These are phyloP conservation scores for Bruchidius siliquastri DNA, from an alignment of 2,888 invertebrate genomes.

Conservation along the genomic window DNA sequence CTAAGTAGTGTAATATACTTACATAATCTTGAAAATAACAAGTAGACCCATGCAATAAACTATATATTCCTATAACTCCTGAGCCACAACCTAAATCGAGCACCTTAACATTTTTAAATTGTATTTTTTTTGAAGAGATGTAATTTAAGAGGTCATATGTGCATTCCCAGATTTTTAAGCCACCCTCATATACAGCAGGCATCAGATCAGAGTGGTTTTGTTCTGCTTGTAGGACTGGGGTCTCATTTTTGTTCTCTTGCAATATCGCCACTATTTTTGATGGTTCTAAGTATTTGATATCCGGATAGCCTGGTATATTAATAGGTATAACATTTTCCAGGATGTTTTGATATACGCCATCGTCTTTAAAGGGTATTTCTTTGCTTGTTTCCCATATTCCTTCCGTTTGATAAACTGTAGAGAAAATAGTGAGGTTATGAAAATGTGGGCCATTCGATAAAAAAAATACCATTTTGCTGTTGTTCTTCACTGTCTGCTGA, in stretches of 20 bases:
- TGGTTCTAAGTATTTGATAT: conserved; percentile 50
- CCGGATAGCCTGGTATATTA: conserved; percentile 25
- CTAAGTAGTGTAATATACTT: too few relatives aligned
- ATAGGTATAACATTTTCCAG: conserved; percentile 15
- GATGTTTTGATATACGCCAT: conserved; percentile 16
- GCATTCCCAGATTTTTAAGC: conserved; percentile 95
- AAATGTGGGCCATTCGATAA: not conserved
- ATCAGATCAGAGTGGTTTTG: conserved; percentile 68
- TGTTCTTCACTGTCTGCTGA: conserved; percentile 14
- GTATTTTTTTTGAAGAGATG: conserved; percentile 48
- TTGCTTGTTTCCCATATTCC: conserved; percentile 18
- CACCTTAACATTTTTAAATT: conserved; percentile 55
- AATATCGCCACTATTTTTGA: conserved; percentile 39
- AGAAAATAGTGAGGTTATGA: not conserved
- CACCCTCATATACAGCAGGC: conserved; percentile 80
- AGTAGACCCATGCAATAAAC: conserved; percentile 60
- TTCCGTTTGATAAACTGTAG: not conserved
- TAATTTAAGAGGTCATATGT: conserved; percentile 74
- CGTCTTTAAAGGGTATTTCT: conserved; percentile 14
- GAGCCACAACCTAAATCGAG: conserved; percentile 92
- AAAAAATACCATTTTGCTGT: conserved; percentile 10
- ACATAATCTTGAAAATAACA: conserved; percentile 95
- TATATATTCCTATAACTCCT: conserved; percentile 81
- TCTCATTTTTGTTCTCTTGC: conserved; percentile 29
- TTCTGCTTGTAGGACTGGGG: conserved; percentile 53